Conservation (phyloP, 2,888 invertebrate species). For the Emesis furor region DNA sequence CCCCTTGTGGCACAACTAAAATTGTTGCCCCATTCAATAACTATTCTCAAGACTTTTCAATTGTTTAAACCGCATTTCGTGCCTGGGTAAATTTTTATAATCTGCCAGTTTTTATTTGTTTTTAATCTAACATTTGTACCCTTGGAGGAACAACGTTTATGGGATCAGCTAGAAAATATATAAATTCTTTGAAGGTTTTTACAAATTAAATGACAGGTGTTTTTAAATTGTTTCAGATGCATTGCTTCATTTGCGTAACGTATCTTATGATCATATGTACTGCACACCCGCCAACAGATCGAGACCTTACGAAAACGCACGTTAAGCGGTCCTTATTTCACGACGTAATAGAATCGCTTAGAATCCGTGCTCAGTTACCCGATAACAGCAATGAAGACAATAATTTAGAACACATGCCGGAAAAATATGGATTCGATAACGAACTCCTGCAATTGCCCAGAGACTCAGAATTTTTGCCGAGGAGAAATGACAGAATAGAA, state of each 20-base stretch:
- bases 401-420: conserved; percentile 82
- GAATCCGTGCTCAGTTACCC: conserved; percentile 84
- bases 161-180: too few relatives aligned
- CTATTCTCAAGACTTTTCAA: too few relatives aligned
- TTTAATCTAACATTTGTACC: too few relatives aligned
- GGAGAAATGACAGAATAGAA: conserved; percentile 88
- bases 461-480: conserved; percentile 84
- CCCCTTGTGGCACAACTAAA: too few relatives aligned
- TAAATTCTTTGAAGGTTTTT: too few relatives aligned
- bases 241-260: conserved; percentile 88
- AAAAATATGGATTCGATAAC: conserved; percentile 82
- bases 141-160: too few relatives aligned
- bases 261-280: conserved; percentile 86
- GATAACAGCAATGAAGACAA: conserved; percentile 86
- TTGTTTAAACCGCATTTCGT: too few relatives aligned
- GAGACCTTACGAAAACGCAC: conserved; percentile 77
- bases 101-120: too few relatives aligned
- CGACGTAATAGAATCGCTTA: conserved; percentile 87
- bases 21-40: too few relatives aligned
- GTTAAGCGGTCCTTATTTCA: conserved; percentile 85
- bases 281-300: conserved; percentile 81
- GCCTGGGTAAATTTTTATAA: too few relatives aligned
- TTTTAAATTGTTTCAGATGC: conserved; percentile 84
- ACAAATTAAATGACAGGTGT: too few relatives aligned
- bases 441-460: conserved; percentile 82